Evolutionary conservation across 2,797 vertebrate genomes (phyloP).

Genomic region (Siniperca scherzeri): DNA sequence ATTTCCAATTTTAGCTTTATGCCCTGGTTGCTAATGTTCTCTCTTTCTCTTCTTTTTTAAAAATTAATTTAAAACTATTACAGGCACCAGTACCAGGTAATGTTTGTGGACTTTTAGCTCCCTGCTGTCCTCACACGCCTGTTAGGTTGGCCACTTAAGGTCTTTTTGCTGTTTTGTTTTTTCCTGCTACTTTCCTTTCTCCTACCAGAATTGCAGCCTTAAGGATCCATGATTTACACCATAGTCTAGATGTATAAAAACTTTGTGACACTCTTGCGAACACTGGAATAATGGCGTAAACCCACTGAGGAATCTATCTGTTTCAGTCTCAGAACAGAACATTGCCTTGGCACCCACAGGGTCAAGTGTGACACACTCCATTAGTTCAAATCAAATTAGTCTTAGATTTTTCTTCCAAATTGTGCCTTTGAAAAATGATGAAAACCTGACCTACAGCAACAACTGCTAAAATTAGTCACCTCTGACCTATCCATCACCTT

Average conservation of each 20-base stretch:
- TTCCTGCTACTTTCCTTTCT: neutral
- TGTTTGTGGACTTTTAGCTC: neutral
- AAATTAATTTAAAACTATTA: neutral
- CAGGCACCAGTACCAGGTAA: neutral
- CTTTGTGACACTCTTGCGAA: neutral
- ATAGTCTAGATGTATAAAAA: neutral
- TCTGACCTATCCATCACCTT: slow-evolving; percentile 79
- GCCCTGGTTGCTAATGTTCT: neutral
- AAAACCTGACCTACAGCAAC: slow-evolving; percentile 70
- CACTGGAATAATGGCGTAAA: slow-evolving; percentile 32
- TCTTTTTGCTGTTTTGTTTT: neutral
- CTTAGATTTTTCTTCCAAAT: slow-evolving; percentile 70
- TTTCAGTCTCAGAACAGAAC: slow-evolving; percentile 11
- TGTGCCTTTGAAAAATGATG: slow-evolving; percentile 70
- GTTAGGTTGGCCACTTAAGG: neutral
- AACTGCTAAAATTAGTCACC: slow-evolving; percentile 78
- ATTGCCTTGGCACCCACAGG: slow-evolving; percentile 11
- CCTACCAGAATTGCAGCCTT: neutral
- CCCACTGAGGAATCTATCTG: slow-evolving; percentile 15
- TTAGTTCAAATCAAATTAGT: slow-evolving; percentile 71
- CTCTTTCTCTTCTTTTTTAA: neutral
- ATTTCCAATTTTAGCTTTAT: neutral
- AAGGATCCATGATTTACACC: neutral
- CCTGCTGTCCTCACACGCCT: neutral
- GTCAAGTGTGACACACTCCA: slow-evolving; percentile 58